These are phyloP conservation scores for Cremastinae sp. DNA, from an alignment of 2,888 invertebrate species.

Conservation along the genomic window DNA sequence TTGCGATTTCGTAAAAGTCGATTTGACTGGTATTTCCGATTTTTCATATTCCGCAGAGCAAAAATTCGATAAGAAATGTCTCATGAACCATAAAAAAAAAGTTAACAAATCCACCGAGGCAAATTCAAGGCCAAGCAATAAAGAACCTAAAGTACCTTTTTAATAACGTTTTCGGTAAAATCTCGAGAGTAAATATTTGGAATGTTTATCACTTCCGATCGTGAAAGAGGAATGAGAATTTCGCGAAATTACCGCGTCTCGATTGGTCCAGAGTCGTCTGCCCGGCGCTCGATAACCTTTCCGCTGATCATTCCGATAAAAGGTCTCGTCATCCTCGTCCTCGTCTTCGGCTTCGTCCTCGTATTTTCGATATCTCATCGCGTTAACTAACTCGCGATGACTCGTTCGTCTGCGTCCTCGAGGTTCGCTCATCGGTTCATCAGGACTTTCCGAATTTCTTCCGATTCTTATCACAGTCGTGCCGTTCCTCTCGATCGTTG, in stretches of 20 bases:
- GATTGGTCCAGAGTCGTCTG: constrained; percentile 72
- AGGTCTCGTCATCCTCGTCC: constrained; percentile 56
- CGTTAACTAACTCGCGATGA: constrained; percentile 58
- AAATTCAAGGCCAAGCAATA: too few relatives aligned
- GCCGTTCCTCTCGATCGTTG: constrained; percentile 70
- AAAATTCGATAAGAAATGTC: too few relatives aligned
- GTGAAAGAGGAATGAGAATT: too few relatives aligned
- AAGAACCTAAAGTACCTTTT: too few relatives aligned
- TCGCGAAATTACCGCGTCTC: constrained; percentile 77
- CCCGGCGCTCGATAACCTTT: constrained; percentile 58
- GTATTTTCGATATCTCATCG: constrained; percentile 62
- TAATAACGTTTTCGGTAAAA: too few relatives aligned
- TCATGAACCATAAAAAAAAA: too few relatives aligned
- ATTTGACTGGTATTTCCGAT: too few relatives aligned
- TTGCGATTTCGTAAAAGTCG: too few relatives aligned
- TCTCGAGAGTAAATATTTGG: too few relatives aligned
- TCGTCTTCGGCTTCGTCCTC: constrained; percentile 67
- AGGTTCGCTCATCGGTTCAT: constrained; percentile 56
- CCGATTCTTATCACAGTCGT: constrained; percentile 73
- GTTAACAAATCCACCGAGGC: too few relatives aligned
- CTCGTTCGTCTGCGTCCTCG: constrained; percentile 65
- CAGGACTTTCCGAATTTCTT: constrained; percentile 63
- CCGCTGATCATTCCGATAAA: constrained; percentile 40
- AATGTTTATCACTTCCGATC: too few relatives aligned
- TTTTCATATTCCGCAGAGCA: too few relatives aligned